A percentile compares a stretch with the other conserved stretches of the same genome.
Conservation (phyloP, 2,113 vertebrate genomes). For the Panthera leo region DNA sequence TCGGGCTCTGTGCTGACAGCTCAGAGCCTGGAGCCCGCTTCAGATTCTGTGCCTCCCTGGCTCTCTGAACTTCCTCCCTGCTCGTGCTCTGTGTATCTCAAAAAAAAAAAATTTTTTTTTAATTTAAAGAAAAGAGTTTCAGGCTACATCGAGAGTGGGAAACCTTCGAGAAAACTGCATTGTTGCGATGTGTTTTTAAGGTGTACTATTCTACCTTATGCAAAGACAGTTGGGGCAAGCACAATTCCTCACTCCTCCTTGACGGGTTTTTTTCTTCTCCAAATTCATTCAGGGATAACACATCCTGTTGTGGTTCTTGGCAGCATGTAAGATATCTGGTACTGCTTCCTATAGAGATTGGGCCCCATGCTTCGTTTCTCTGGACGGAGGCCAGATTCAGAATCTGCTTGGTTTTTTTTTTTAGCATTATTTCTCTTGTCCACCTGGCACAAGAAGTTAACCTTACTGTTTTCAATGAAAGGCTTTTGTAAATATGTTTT, state of each 20-base stretch:
- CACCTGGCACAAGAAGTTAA: background rate
- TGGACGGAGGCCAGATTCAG: background rate
- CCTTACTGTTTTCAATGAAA: background rate
- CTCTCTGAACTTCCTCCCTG: too few relatives aligned
- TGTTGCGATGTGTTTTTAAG: background rate
- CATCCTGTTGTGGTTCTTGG: background rate
- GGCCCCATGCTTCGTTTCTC: background rate
- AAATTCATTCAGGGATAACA: background rate
- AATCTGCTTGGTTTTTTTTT: background rate
- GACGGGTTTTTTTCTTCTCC: background rate
- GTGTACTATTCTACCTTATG: background rate
- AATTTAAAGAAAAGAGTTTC: background rate
- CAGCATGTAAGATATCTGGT: background rate
- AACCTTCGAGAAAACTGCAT: background rate
- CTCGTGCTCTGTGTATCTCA: too few relatives aligned
- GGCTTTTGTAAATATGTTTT: background rate
- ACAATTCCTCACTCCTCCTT: background rate
- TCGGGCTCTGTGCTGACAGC: too few relatives aligned
- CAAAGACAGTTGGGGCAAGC: background rate
- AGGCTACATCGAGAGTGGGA: background rate
- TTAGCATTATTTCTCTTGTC: background rate
- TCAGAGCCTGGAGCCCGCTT: too few relatives aligned
- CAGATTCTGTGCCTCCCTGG: too few relatives aligned
- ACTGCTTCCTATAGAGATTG: background rate
- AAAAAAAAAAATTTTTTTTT: too few relatives aligned